Conservation (phyloP, 2,888 invertebrate species). For the Dasypogon diadema region DNA sequence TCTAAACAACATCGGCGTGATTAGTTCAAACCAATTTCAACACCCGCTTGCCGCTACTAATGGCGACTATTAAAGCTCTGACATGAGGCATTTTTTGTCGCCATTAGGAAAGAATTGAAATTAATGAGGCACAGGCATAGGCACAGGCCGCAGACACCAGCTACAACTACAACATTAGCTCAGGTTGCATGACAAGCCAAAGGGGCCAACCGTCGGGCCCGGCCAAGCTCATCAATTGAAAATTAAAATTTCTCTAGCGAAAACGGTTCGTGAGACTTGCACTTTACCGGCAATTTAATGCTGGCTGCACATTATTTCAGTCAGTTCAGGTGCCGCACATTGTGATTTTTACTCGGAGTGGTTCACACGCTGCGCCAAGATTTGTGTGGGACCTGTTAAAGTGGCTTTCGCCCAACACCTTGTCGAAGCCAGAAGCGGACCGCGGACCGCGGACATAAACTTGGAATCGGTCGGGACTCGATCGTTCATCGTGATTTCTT, state of each 20-base stretch:
- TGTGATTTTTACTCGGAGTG: slow-evolving; percentile 3
- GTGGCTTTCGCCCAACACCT: slow-evolving; percentile 22
- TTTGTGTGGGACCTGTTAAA: slow-evolving; percentile 14
- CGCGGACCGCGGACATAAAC: slow-evolving; percentile 18
- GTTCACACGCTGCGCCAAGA: slow-evolving; percentile 24
- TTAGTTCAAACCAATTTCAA: slow-evolving; percentile 12
- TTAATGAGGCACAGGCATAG: too few relatives aligned
- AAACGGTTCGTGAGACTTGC: slow-evolving; percentile 13
- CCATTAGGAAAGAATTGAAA: neutral
- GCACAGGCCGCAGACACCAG: too few relatives aligned
- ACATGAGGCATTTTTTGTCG: slow-evolving; percentile 9
- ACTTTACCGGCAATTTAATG: slow-evolving; percentile 19
- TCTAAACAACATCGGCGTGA: neutral
- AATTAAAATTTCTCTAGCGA: slow-evolving; percentile 21
- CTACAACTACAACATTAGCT: neutral
- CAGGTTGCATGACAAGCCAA: neutral
- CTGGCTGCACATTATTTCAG: slow-evolving; percentile 4
- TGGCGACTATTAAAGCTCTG: slow-evolving; percentile 4
- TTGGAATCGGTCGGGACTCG: neutral
- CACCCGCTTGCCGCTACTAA: slow-evolving; percentile 30
- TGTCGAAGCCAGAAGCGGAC: neutral
- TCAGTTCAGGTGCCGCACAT: slow-evolving; percentile 4
- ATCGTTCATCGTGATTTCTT: slow-evolving; percentile 33
- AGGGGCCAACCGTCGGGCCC: neutral
- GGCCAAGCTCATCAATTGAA: neutral